These are phyloP conservation scores for Neopelma chrysocephalum DNA, from an alignment of 2,797 vertebrate species.

Conservation along the genomic window DNA sequence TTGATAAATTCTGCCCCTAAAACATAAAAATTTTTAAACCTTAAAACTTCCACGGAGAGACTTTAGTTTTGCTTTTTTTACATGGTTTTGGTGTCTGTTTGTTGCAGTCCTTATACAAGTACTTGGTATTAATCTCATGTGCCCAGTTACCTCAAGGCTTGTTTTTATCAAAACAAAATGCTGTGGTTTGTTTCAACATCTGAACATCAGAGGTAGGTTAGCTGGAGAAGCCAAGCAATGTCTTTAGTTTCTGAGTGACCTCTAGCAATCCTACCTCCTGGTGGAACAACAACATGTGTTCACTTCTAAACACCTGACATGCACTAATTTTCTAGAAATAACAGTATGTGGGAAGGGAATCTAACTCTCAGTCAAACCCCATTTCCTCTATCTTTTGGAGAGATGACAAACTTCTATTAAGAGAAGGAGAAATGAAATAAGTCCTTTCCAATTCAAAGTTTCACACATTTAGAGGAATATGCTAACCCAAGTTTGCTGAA, in stretches of 20 bases:
- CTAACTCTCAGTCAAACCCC: not conserved
- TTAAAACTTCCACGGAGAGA: not conserved
- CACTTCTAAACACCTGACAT: not conserved
- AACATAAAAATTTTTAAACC: not conserved
- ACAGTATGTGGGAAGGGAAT: not conserved
- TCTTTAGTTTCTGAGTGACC: conserved; percentile 5
- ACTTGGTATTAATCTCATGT: not conserved
- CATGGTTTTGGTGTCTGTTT: not conserved
- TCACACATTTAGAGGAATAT: not conserved
- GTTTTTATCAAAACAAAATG: conserved; percentile 17
- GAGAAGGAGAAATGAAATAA: not conserved
- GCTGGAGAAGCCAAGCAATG: not conserved
- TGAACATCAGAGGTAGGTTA: not conserved
- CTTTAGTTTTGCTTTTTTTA: not conserved
- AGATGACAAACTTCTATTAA: not conserved
- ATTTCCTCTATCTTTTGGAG: not conserved
- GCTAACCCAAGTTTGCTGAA: conserved; percentile 15
- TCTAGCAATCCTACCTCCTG: not conserved
- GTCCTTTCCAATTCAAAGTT: conserved; percentile 11
- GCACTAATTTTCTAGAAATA: not conserved
- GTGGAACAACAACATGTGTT: not conserved
- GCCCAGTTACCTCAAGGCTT: not conserved
- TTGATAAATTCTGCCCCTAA: not conserved
- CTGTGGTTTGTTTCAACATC: conserved; percentile 34
- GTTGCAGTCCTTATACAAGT: not conserved